Evolutionary conservation across 1,140 invertebrate genomes (phyloP).

Genomic region (Drosophila sp.): DNA sequence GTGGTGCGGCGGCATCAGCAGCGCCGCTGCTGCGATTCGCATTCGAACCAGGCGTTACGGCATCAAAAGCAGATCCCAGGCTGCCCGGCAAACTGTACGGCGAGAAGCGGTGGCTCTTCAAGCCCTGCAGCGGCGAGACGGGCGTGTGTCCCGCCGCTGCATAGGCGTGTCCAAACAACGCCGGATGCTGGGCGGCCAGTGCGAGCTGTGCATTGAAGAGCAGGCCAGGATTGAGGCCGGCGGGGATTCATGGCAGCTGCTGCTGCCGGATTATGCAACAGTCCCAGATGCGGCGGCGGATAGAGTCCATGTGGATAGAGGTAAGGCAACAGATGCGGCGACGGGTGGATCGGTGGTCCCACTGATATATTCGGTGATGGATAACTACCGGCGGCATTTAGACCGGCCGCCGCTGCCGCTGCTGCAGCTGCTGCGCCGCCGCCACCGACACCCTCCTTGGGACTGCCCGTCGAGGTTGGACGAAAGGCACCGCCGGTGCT

Average conservation of each 20-base stretch:
- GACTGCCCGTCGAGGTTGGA: conserved; percentile 85
- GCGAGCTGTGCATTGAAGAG: conserved; percentile 93
- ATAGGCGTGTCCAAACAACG: conserved; percentile 89
- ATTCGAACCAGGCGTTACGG: conserved; percentile 89
- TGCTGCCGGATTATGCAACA: conserved; percentile 86
- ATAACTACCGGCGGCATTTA: conserved; percentile 86
- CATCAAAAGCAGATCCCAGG: conserved; percentile 92
- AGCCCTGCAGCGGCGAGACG: conserved; percentile 86
- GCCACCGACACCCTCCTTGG: conserved; percentile 85
- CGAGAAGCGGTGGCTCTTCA: conserved; percentile 88
- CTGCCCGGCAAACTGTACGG: conserved; percentile 91
- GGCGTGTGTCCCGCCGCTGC: conserved; percentile 87
- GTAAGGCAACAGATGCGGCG: conserved; percentile 92
- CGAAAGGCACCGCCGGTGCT: conserved; percentile 86
- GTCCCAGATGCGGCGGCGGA: conserved; percentile 89
- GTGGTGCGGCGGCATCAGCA: conserved; percentile 45
- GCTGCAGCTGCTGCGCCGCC: conserved; percentile 85
- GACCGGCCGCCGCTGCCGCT: conserved; percentile 86
- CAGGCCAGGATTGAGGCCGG: conserved; percentile 89
- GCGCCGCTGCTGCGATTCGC: conserved; percentile 68
- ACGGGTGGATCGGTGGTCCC: conserved; percentile 94
- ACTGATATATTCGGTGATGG: conserved; percentile 94
- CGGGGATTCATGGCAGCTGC: conserved; percentile 86
- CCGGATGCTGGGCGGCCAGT: conserved; percentile 92
- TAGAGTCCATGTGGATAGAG: conserved; percentile 95